Evolutionary conservation across 2,113 vertebrate genomes (phyloP).

Genomic region (Halichoerus grypus): DNA sequence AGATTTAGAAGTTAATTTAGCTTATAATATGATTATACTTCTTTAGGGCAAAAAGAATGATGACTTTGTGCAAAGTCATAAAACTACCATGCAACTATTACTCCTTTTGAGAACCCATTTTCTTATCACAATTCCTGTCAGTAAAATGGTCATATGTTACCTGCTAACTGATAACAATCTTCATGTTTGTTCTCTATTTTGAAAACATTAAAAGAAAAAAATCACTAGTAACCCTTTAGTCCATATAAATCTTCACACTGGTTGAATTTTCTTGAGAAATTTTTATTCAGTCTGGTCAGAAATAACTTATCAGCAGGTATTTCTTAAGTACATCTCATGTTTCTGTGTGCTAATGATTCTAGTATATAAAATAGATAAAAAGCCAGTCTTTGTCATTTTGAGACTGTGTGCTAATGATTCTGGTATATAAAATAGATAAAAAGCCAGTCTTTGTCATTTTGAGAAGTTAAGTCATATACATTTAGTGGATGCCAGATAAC

Average conservation of each 20-base stretch:
- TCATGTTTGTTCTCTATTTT: slow-evolving; percentile 41
- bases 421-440: slow-evolving; percentile 24
- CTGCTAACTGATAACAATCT: background rate
- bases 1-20: slow-evolving; percentile 34
- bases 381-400: background rate
- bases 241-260: background rate
- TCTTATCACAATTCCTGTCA: background rate
- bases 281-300: slow-evolving; percentile 37
- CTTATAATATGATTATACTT: background rate
- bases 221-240: background rate
- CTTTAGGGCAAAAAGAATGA: background rate
- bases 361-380: slow-evolving; percentile 32
- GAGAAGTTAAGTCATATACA: background rate
- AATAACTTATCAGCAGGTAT: background rate
- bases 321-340: background rate
- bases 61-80: slow-evolving; percentile 21
- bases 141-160: slow-evolving; percentile 9
- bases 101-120: slow-evolving; percentile 32
- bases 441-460: background rate
- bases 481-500: background rate
- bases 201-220: slow-evolving; percentile 14
- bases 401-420: slow-evolving; percentile 24
- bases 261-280: slow-evolving; percentile 33
- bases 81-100: background rate
- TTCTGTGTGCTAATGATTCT: background rate